phyloP scores from a whole-genome alignment of 2,797 vertebrate genomes.

The Philypnodon macrostomus region DNA sequence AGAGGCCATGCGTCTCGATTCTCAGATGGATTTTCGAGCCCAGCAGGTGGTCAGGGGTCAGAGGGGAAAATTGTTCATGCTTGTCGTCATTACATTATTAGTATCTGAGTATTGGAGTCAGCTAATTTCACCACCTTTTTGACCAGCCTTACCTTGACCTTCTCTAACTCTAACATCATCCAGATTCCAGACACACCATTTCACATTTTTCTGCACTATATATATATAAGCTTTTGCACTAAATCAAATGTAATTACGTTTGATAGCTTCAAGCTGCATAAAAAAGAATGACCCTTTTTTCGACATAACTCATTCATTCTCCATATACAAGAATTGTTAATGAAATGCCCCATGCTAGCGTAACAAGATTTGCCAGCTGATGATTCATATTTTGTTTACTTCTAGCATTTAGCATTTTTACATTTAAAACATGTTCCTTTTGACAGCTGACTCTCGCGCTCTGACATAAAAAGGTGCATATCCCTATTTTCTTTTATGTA shows the following conservation, averaged over 20 bases:
- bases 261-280: conserved; percentile 13
- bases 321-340: too few relatives aligned
- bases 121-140: conserved; percentile 45
- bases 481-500: too few relatives aligned
- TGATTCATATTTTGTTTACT: too few relatives aligned
- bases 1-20: conserved; percentile 4
- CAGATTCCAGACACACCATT: conserved; percentile 14
- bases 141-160: conserved; percentile 21
- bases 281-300: conserved; percentile 5
- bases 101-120: conserved; percentile 19
- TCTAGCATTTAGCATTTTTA: too few relatives aligned
- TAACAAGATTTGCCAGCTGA: too few relatives aligned
- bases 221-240: conserved; percentile 35
- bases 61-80: conserved; percentile 31
- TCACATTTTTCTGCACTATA: conserved; percentile 21
- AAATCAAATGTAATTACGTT: conserved; percentile 33
- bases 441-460: too few relatives aligned
- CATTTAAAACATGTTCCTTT: too few relatives aligned
- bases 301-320: conserved; percentile 29
- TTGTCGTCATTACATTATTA: conserved; percentile 37
- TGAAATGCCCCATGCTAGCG: too few relatives aligned
- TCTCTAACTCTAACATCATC: conserved; percentile 30
- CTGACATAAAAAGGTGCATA: too few relatives aligned
- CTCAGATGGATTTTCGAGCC: conserved; percentile 24
- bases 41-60: conserved; percentile 40